phyloP scores from a whole-genome alignment of 30 jellyfish, hydroid and myxozoan genomes.

The Morbakka virulenta region DNA sequence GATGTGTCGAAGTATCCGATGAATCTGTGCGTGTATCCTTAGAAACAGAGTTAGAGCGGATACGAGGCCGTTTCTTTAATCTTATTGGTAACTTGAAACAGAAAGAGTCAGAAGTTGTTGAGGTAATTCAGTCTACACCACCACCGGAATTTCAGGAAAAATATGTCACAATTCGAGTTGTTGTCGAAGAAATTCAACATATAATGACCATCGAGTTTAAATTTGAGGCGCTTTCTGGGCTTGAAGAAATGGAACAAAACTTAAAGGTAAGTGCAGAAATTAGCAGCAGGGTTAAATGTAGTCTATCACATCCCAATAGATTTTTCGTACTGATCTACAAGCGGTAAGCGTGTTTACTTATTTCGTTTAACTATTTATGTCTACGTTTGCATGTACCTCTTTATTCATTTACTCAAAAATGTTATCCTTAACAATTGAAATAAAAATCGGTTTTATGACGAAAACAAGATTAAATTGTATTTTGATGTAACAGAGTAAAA shows the following conservation, averaged over 20 bases:
- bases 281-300: conserved; percentile 37
- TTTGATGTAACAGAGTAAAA: no score
- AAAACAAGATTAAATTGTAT: no score
- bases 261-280: conserved; percentile 11
- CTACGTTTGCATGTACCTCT: no score
- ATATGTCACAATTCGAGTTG: conserved; percentile 44
- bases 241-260: no score
- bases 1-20: conserved; percentile 69
- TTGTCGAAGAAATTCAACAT: conserved; percentile 81
- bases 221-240: conserved; percentile 57
- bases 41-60: conserved; percentile 75
- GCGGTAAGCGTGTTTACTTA: no score
- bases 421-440: no score
- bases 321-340: background rate
- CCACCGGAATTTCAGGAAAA: conserved; percentile 90
- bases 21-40: conserved; percentile 81
- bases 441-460: no score
- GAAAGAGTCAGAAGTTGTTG: conserved; percentile 69
- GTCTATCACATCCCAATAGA: no score
- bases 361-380: no score
- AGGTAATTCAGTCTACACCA: conserved; percentile 82
- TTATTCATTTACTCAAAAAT: no score
- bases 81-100: conserved; percentile 62
- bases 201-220: conserved; percentile 84
- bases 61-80: conserved; percentile 56